Base-by-base conservation (phyloP, 1,140 invertebrate genomes). In the Oryctes rhinoceros region DNA sequence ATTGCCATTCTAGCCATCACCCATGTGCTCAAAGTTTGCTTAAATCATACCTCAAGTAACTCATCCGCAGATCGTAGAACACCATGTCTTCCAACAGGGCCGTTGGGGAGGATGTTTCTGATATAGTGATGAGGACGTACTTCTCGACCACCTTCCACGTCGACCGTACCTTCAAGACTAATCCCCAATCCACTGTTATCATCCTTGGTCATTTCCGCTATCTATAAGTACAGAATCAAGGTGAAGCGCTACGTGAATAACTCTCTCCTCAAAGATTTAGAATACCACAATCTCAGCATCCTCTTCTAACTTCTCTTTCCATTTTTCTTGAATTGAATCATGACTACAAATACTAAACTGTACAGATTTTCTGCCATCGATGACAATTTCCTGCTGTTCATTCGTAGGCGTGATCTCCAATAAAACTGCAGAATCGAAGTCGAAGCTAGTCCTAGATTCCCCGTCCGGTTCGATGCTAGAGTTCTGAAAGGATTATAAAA, bases 161-260 rank as follows among this genome's bases (percentile, higher is more conserved):
- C 92, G 15, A 96, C 96, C 0, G 96, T 97, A 6, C 96, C 96
- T 87, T 97, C 96, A 67, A 97, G 87, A 76, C 94, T 95, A 71
- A 97, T 96, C 0, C 96, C 96, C 10, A 97, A 88, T 1, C 96
- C 96, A 76, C 93, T 93, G 37, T 92, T 91, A 76, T 90, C 88
- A 81, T 92, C 92, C 87, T 94, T 94, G 83, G 89, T 91, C 87
- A 93, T 85, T 85, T 94, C 91, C 47, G 93, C 92, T 82, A 94
- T 91, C 91, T 93, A 81, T 76, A 85, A 81, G 11, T 53, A 13
- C 10, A 77, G 7, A 48, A 47, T 74, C 15, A 35, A 74, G n/a
- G 35, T 20, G 4, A 48, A 48, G 11, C 1, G 59, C 79, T 76
- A 77, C 81, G 82, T 30, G 9, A 77, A 78, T 18, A 18, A 44